Evolutionary conservation across 2,113 vertebrate species (phyloP).

Genomic region (Phylloscopus trochiloides): DNA sequence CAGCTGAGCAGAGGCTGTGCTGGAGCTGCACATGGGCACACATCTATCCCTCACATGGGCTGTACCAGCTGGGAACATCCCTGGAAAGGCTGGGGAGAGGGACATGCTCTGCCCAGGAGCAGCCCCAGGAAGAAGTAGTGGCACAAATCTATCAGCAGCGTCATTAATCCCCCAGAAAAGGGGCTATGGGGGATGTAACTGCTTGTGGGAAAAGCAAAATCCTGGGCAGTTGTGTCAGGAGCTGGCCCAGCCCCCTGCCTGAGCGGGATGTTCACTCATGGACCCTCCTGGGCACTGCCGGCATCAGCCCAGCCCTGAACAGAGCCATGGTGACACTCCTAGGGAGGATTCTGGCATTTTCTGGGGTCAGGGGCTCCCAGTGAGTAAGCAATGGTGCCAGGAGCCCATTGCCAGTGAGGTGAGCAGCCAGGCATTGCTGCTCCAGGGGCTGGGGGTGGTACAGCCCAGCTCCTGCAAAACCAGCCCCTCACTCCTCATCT

Average conservation of each 20-base stretch:
- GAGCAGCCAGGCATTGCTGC: not conserved
- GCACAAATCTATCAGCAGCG: not conserved
- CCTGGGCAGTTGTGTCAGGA: not conserved
- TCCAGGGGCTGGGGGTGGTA: not conserved
- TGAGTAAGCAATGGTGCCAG: not conserved
- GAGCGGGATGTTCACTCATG: fast-evolving
- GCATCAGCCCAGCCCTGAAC: not conserved
- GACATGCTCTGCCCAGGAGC: not conserved
- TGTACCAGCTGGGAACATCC: not conserved
- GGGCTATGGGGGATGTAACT: not conserved
- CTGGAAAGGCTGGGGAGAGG: not conserved
- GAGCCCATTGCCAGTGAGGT: not conserved
- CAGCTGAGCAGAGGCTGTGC: not conserved
- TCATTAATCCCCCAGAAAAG: not conserved
- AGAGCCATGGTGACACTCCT: not conserved
- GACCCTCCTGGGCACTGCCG: fast-evolving
- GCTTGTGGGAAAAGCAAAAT: not conserved
- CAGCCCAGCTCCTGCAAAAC: fast-evolving
- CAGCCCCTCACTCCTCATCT: not conserved
- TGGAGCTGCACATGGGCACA: not conserved
- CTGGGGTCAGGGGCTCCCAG: not conserved
- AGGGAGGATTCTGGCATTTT: not conserved
- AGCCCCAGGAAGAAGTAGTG: not conserved
- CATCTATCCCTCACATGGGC: fast-evolving
- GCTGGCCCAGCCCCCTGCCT: fast-evolving